A percentile compares a stretch with the other conserved stretches of the same genome.
Evolutionary conservation across 2,888 invertebrate genomes (phyloP).

Genomic region (Melieria omissa): DNA sequence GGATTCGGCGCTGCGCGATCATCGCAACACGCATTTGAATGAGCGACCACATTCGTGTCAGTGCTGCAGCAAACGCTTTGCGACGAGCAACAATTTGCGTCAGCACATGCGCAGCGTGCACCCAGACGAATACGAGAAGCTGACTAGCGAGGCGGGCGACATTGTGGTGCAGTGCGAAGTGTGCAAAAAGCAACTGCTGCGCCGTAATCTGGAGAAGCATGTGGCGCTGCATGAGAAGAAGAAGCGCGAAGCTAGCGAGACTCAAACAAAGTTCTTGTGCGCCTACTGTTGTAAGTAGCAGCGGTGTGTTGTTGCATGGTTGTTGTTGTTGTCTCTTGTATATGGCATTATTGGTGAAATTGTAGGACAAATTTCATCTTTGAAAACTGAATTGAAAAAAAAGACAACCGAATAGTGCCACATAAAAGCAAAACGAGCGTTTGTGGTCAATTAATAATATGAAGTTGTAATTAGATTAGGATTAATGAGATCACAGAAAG

Average conservation of each 20-base stretch:
- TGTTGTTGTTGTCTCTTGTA: constrained; percentile 18
- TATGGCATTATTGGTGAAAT: constrained; percentile 7
- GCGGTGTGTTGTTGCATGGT: not conserved
- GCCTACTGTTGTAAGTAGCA: constrained; percentile 48
- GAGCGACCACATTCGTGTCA: constrained; percentile 34
- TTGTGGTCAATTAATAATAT: not conserved
- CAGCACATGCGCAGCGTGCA: constrained; percentile 39
- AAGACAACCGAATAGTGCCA: constrained; percentile 12
- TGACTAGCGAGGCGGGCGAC: constrained; percentile 24
- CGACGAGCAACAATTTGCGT: constrained; percentile 33
- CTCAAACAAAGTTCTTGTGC: constrained; percentile 39
- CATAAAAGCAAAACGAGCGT: constrained; percentile 38
- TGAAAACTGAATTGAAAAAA: not conserved
- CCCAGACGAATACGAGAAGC: constrained; percentile 31
- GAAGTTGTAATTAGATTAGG: too few species aligned
- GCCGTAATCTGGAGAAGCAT: constrained; percentile 44
- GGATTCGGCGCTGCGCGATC: constrained; percentile 27
- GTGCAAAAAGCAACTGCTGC: constrained; percentile 43
- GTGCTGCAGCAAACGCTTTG: constrained; percentile 37
- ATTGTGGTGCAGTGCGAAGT: constrained; percentile 40
- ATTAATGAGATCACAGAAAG: too few species aligned
- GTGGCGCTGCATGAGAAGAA: constrained; percentile 45
- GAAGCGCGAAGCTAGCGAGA: constrained; percentile 31
- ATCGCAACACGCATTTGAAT: constrained; percentile 37
- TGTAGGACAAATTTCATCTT: not conserved